Base-by-base conservation (phyloP, 2,888 invertebrate species). In the Nebria salina region DNA sequence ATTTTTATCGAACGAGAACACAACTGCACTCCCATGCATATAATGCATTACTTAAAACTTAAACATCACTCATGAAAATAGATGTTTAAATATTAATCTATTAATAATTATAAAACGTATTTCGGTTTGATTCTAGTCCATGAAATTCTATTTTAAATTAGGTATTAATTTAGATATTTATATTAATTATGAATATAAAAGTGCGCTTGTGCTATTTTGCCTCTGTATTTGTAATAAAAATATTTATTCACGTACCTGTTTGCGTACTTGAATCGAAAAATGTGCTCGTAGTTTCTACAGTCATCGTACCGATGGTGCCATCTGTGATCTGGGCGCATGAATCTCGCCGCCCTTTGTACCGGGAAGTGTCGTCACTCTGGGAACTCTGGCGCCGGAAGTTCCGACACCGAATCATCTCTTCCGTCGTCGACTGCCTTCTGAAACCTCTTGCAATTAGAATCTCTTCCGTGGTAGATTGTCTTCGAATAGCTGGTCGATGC, bases 181-280 rank as follows among this genome's bases (percentile, higher is more conserved):
- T 4, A 5, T 0, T 0, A 34, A 34, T 1, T 5, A 34, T 2
- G 1, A 34, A 34, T 34, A 34, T 34, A 34, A 34, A 34, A 34
- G 5, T 34, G 34, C 34, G 34, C 2, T 34, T 34, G 34, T 34
- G 1, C 34, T 34, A 13, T 54, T 54, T 54, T 54, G 54, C 54
- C 13, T 11, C 13, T 54, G 13, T 0, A 54, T 54, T 5, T 54
- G 34, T 54, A 54, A 11, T 11, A 54, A 54, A 54, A 54, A 54
- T 54, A 54, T 54, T 54, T 54, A 54, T 7, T 54, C 72, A 91
- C 95, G 94, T 87, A 96, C 97, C 97, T 87, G 97, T 97, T 90
- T 97, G 97, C 41, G 97, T 97, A 88, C 96, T 96, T 84, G 96
- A 96, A 89, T 97, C 97, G 87, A 96, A 97, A 89, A 96, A 96